Conservation (phyloP, 2,113 vertebrate species). For the Alaudala cheleensis region DNA sequence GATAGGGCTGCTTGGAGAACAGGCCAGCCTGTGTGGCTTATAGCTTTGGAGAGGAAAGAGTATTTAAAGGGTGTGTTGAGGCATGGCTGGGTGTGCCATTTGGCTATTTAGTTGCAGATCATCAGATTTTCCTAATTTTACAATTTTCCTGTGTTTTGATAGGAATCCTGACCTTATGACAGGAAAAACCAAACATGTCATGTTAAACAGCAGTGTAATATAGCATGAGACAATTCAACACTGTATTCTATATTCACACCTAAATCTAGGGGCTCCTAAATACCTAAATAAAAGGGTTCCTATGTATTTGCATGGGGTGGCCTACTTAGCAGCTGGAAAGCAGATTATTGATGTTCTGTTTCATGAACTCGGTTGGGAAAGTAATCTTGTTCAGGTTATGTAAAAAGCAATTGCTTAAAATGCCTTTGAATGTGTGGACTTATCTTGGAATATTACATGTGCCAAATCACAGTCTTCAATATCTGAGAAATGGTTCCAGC, state of each 20-base stretch:
- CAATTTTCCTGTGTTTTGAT: not conserved
- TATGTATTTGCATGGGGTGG: not conserved
- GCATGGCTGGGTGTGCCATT: not conserved
- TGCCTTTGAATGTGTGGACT: not conserved
- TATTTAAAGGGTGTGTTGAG: not conserved
- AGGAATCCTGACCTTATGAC: not conserved
- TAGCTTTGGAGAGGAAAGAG: not conserved
- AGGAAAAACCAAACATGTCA: not conserved
- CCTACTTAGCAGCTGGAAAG: not conserved
- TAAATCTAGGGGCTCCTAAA: not conserved
- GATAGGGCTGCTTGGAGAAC: not conserved
- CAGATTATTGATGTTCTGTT: not conserved
- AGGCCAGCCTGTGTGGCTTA: not conserved
- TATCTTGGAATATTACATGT: not conserved
- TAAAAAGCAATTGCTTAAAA: conserved; percentile 16
- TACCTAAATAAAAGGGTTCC: not conserved
- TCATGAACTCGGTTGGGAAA: not conserved
- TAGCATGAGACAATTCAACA: not conserved
- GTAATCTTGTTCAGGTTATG: not conserved
- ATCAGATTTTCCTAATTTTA: not conserved
- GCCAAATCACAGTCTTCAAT: not conserved
- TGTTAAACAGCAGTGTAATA: not conserved
- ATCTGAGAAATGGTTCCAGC: conserved; percentile 4
- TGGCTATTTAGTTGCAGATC: not conserved
- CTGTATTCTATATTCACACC: not conserved